These are phyloP conservation scores for Diaprepes abbreviatus DNA, from an alignment of 2,888 invertebrate genomes.

Conservation along the genomic window DNA sequence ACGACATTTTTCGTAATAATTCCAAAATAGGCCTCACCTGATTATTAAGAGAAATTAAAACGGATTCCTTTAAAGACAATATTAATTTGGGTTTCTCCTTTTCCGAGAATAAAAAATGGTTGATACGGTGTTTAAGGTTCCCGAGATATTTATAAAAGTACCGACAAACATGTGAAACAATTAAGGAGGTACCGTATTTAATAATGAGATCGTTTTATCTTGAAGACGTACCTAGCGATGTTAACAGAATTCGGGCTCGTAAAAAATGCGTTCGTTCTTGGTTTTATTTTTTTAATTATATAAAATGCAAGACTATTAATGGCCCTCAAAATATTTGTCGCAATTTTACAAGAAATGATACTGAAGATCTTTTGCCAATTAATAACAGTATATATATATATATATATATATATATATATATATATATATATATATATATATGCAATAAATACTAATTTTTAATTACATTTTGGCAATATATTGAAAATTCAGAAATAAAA, in stretches of 20 bases:
- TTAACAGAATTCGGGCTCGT: not conserved
- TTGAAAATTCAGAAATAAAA: too few species aligned
- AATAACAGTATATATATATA: too few species aligned
- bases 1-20: not conserved
- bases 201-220: constrained; percentile 27
- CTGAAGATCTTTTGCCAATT: too few species aligned
- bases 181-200: constrained; percentile 16
- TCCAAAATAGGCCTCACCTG: constrained; percentile 9
- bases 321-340: too few species aligned
- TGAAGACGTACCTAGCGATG: constrained; percentile 9
- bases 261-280: not conserved
- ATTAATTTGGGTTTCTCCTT: constrained; percentile 31
- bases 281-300: not conserved
- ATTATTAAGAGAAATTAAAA: constrained; percentile 34
- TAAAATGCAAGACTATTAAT: too few species aligned
- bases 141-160: constrained; percentile 22
- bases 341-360: too few species aligned
- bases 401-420: too few species aligned
- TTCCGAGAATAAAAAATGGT: constrained; percentile 25
- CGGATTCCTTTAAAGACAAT: constrained; percentile 24
- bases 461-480: too few species aligned
- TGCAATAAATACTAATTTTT: too few species aligned
- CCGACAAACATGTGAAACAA: constrained; percentile 30
- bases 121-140: constrained; percentile 20
- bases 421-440: too few species aligned